phyloP scores from a whole-genome alignment of 1,140 invertebrate species.

The Rhopalosiphum padi region DNA sequence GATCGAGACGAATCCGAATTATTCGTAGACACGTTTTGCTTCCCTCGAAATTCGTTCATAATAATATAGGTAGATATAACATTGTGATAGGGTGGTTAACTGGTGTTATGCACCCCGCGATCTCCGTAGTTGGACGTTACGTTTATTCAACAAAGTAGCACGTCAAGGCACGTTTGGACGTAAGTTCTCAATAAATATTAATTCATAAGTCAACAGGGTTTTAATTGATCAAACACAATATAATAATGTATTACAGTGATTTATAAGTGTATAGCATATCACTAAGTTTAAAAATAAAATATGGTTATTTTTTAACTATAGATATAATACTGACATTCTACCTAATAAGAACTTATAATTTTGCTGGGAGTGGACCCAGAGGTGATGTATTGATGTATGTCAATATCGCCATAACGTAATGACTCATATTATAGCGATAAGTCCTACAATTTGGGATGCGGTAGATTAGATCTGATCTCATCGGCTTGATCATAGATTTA shows the following conservation, averaged over 20 bases:
- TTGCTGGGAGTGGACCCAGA: background rate
- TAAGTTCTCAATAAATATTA: background rate
- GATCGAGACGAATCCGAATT: constrained; percentile 1
- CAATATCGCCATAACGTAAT: background rate
- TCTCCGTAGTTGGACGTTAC: background rate
- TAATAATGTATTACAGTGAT: background rate
- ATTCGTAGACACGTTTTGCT: background rate
- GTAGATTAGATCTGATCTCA: background rate
- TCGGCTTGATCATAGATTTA: no score
- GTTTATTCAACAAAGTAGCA: background rate
- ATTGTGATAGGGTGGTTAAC: background rate
- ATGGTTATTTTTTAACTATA: background rate
- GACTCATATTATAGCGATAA: background rate
- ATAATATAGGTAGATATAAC: background rate
- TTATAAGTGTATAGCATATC: background rate
- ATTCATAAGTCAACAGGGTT: background rate
- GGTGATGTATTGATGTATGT: background rate
- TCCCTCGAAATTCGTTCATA: background rate
- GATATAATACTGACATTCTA: background rate
- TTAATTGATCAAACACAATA: background rate
- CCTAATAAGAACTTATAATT: background rate
- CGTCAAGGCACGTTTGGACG: background rate
- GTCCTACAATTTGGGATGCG: background rate
- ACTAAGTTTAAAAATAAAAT: background rate
- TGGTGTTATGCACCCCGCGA: background rate